phyloP scores from a whole-genome alignment of 2,888 invertebrate genomes.

The Troides oblongomaculatus region DNA sequence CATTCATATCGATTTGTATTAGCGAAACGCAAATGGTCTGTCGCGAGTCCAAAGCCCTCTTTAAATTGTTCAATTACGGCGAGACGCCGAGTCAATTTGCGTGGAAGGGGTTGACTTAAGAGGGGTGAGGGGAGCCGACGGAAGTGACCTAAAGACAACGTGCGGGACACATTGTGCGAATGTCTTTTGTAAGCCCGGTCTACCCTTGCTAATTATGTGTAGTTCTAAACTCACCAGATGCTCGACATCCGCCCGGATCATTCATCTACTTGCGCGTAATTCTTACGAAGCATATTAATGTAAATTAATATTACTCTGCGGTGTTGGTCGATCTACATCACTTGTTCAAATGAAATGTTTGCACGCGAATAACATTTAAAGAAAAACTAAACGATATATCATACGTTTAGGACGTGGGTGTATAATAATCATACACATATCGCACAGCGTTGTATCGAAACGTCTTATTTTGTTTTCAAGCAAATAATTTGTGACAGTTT shows the following conservation, averaged over 20 bases:
- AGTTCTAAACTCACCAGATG: slow-evolving; percentile 74
- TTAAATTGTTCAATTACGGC: slow-evolving; percentile 32
- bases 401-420: slow-evolving; percentile 43
- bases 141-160: slow-evolving; percentile 57
- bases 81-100: slow-evolving; percentile 26
- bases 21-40: slow-evolving; percentile 6
- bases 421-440: slow-evolving; percentile 42
- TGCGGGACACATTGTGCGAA: slow-evolving; percentile 77
- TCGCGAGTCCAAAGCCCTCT: slow-evolving; percentile 20
- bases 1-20: background rate
- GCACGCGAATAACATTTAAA: slow-evolving; percentile 33
- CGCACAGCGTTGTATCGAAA: slow-evolving; percentile 42
- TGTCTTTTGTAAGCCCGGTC: slow-evolving; percentile 48
- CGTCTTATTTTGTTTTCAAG: slow-evolving; percentile 43
- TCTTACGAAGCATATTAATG: slow-evolving; percentile 39
- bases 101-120: slow-evolving; percentile 35
- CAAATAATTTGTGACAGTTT: slow-evolving; percentile 49
- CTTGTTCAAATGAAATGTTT: slow-evolving; percentile 20
- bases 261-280: slow-evolving; percentile 38
- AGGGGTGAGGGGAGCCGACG: slow-evolving; percentile 43
- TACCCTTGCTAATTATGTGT: slow-evolving; percentile 74
- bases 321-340: slow-evolving; percentile 26
- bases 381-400: slow-evolving; percentile 42
- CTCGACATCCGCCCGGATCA: slow-evolving; percentile 68
- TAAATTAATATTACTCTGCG: slow-evolving; percentile 33